Evolutionary conservation across 30 jellyfish, hydroid and myxozoan genomes (phyloP), one percentile per base, ranked within the genome.

Genomic region (Hydractinia echinata): DNA sequence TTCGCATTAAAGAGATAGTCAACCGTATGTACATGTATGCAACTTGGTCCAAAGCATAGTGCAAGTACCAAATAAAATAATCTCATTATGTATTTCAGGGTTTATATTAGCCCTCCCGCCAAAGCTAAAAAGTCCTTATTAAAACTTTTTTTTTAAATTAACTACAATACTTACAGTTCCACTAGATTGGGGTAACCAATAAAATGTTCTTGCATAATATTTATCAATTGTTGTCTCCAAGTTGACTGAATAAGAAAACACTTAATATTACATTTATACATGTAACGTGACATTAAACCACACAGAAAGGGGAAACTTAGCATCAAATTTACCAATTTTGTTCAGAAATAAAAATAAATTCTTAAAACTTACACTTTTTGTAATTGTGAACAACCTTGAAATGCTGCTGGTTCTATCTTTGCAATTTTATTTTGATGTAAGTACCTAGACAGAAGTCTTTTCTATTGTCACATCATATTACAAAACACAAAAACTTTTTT

Each of bases 151-250:
- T 30, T 30, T 30, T 30, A 30, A 30, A 30, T 30, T 30, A 30
- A 30, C 44, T 30, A 30, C 44, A 15, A 68, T 11, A 68, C 96
- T 89, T 79, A 89, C 96, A 89, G 53, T 67, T 89, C 96, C 8
- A 30, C 82, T 48, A 89, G 76, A 66, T 69, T 79, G 9, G 18
- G 53, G 7, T 82, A 83, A 30, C 96, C 96, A 79, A 16, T 81
- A 84, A 89, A 83, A 14, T 85, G 51, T 11, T 51, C 82, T 14
- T 76, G 69, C 19, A 90, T 83, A 4, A 89, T 21, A 62, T 79
- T 79, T 62, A 81, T 49, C 68, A 89, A 62, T 87, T 60, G 79
- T 89, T 89, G 85, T 83, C 74, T 7, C 94, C 95, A 30, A 89
- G 52, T 51, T 89, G 81, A 67, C 96, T 89, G 51, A 61, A 83